These are phyloP conservation scores for Castor canadensis DNA, from an alignment of 2,113 vertebrate species.

Conservation along the genomic window DNA sequence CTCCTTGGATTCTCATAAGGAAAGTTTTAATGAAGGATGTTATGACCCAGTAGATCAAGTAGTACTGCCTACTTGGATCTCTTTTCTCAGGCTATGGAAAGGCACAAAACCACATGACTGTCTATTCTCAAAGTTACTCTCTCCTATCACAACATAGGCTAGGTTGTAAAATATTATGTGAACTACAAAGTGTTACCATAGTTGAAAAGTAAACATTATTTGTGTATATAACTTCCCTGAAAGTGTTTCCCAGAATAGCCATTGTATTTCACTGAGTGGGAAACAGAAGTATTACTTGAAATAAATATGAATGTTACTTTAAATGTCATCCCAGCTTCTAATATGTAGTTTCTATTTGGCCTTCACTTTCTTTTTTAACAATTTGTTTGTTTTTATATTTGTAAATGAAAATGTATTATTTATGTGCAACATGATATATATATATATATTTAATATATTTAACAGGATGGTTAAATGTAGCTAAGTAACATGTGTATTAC, in stretches of 20 bases:
- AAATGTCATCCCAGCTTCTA: background rate
- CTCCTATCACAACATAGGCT: background rate
- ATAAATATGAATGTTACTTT: background rate
- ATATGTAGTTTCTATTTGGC: background rate
- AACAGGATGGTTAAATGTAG: background rate
- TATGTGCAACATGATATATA: background rate
- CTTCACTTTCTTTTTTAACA: background rate
- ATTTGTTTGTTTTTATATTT: background rate
- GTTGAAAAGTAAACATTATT: background rate
- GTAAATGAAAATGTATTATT: background rate
- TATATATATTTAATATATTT: no score
- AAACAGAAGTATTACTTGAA: background rate
- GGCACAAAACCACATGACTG: background rate
- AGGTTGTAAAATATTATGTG: background rate
- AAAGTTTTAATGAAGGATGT: slow-evolving; percentile 8
- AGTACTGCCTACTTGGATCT: background rate
- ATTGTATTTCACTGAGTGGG: background rate
- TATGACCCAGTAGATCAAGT: background rate
- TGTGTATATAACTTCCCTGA: background rate
- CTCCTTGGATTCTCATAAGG: background rate
- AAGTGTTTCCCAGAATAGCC: background rate
- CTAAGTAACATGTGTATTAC: background rate
- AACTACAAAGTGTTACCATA: background rate
- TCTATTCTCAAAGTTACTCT: background rate
- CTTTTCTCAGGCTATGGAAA: slow-evolving; percentile 31